These are phyloP conservation scores for Rhagium mordax DNA, from an alignment of 2,888 invertebrate species.

Conservation along the genomic window DNA sequence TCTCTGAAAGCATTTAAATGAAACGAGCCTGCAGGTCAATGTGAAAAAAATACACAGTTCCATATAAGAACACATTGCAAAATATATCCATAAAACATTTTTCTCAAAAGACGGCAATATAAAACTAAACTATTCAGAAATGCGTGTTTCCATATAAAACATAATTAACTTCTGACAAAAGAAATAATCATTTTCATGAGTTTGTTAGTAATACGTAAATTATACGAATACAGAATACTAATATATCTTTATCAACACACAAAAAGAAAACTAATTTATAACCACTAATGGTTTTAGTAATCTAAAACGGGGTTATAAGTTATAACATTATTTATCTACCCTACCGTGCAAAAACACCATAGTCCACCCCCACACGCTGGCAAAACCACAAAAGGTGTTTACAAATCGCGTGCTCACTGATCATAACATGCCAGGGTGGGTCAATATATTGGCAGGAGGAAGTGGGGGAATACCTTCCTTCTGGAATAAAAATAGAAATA, in stretches of 20 bases:
- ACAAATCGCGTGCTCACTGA: conserved; percentile 22
- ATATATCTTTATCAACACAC: conserved; percentile 29
- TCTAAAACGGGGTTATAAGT: conserved; percentile 27
- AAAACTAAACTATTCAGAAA: neutral
- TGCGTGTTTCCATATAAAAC: neutral
- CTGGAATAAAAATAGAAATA: neutral
- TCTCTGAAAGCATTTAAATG: no score
- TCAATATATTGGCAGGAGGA: conserved; percentile 16
- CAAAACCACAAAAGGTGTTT: conserved; percentile 23
- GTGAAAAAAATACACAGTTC: no score
- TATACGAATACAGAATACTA: conserved; percentile 2
- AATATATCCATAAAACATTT: neutral
- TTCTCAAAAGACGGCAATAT: neutral
- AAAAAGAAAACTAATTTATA: conserved; percentile 23
- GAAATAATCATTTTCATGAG: neutral
- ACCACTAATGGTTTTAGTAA: conserved; percentile 27
- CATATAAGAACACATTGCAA: no score
- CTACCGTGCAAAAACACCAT: conserved; percentile 23
- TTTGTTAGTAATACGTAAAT: conserved; percentile 1
- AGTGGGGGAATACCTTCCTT: neutral
- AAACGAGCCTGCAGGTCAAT: no score
- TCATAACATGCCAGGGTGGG: conserved; percentile 29
- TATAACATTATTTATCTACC: conserved; percentile 27
- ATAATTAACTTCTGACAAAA: neutral
- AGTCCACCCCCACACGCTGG: conserved; percentile 10